phyloP scores from a whole-genome alignment of 2,888 invertebrate species.

The Hetaerina titia region DNA sequence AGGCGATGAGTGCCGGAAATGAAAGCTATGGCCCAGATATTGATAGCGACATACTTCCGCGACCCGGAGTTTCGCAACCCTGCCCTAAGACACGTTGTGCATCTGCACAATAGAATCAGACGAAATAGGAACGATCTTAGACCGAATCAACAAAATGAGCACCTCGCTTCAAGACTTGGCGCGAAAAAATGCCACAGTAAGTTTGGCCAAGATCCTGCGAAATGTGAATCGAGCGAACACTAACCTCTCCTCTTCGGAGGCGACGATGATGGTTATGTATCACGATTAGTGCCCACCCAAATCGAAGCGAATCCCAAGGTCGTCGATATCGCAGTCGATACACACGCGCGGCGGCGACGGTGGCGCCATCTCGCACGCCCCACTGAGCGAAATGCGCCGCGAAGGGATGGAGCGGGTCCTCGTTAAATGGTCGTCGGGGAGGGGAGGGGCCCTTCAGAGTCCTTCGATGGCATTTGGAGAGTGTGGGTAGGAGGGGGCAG shows the following conservation, averaged over 20 bases:
- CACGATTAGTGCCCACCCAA: background rate
- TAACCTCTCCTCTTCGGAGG: background rate
- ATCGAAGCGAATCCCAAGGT: background rate
- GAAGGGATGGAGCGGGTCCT: background rate
- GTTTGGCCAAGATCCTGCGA: background rate
- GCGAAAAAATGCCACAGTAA: background rate
- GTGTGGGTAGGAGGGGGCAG: background rate
- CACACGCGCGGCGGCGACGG: background rate
- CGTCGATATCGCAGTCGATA: background rate
- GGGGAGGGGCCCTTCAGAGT: background rate
- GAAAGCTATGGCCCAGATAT: constrained; percentile 4
- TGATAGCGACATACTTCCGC: background rate
- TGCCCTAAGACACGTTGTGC: background rate
- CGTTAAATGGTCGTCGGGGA: background rate
- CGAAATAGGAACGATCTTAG: background rate
- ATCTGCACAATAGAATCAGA: background rate
- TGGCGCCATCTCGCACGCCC: background rate
- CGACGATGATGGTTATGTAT: background rate
- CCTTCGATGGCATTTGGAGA: constrained; percentile 16
- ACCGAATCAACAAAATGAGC: background rate
- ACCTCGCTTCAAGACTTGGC: background rate
- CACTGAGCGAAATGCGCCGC: background rate
- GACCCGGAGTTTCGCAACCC: background rate
- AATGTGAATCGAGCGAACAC: background rate
- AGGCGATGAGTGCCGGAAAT: background rate